These are phyloP conservation scores for Molothrus ater DNA, from an alignment of 2,797 vertebrate species.

Conservation along the genomic window DNA sequence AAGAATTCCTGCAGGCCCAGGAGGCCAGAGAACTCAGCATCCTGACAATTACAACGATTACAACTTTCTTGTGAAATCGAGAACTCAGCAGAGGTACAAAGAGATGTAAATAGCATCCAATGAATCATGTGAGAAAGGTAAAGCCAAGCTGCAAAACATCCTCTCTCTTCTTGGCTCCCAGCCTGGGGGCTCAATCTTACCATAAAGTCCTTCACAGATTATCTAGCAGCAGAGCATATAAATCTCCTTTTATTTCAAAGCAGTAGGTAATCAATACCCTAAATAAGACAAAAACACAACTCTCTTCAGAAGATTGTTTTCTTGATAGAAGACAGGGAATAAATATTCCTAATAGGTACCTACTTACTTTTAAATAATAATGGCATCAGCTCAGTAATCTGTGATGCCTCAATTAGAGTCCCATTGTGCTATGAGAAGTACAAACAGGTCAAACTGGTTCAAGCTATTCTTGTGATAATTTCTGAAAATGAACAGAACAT, in stretches of 20 bases:
- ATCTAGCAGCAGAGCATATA: slow-evolving; percentile 22
- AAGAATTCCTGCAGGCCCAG: background rate
- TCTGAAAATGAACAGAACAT: slow-evolving; percentile 31
- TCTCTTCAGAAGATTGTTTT: slow-evolving; percentile 50
- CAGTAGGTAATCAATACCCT: slow-evolving; percentile 51
- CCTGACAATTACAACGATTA: background rate
- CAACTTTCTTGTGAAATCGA: slow-evolving; percentile 38
- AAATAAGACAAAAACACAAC: slow-evolving; percentile 37
- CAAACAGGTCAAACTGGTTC: slow-evolving; percentile 61
- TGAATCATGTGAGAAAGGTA: slow-evolving; percentile 54
- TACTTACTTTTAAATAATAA: slow-evolving; percentile 57
- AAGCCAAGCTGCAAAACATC: slow-evolving; percentile 25
- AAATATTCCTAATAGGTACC: slow-evolving; percentile 51
- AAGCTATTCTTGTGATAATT: slow-evolving; percentile 41
- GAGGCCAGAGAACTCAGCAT: background rate
- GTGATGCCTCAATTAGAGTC: slow-evolving; percentile 49
- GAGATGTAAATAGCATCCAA: slow-evolving; percentile 34
- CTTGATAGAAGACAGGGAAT: slow-evolving; percentile 43
- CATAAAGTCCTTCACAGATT: slow-evolving; percentile 31
- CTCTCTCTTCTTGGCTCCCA: slow-evolving; percentile 37
- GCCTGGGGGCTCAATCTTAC: slow-evolving; percentile 37
- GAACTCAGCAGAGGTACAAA: slow-evolving; percentile 47
- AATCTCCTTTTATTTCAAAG: slow-evolving; percentile 65
- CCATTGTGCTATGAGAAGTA: slow-evolving; percentile 37
- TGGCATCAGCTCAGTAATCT: slow-evolving; percentile 37